Conservation (phyloP, 2,888 invertebrate species). For the Piscicola geometra region DNA sequence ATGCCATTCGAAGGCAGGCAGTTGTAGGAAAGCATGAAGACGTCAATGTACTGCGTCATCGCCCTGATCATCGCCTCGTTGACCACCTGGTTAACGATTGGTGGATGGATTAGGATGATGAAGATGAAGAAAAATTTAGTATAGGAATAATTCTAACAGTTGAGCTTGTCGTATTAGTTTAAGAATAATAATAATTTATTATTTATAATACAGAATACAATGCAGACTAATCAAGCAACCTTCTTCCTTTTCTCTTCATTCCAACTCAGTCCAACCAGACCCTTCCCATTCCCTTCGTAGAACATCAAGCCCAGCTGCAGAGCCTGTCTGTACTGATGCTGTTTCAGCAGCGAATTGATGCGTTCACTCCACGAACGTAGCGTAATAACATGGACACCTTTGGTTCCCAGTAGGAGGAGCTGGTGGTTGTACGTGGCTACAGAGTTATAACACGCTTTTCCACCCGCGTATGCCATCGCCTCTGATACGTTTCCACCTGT, state of each 20-base stretch:
- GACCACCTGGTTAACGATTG: slow-evolving; percentile 2
- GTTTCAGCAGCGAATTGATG: slow-evolving; percentile 58
- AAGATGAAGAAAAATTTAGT: not conserved
- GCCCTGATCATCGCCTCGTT: slow-evolving; percentile 50
- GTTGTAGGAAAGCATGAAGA: slow-evolving; percentile 48
- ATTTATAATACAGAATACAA: too few relatives aligned
- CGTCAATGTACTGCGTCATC: slow-evolving; percentile 54
- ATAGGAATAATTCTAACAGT: not conserved
- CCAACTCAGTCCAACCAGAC: slow-evolving; percentile 57
- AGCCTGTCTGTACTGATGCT: slow-evolving; percentile 62
- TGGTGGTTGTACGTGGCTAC: slow-evolving; percentile 67
- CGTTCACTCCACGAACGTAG: slow-evolving; percentile 59
- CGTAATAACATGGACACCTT: slow-evolving; percentile 62
- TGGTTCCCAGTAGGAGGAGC: slow-evolving; percentile 67
- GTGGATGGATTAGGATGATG: not conserved
- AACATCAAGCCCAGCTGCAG: slow-evolving; percentile 63
- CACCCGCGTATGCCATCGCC: slow-evolving; percentile 72
- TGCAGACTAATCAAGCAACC: too few relatives aligned
- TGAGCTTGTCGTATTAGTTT: too few relatives aligned
- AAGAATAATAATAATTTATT: too few relatives aligned
- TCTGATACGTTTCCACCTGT: slow-evolving; percentile 88
- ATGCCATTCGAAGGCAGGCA: slow-evolving; percentile 51
- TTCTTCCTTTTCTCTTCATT: slow-evolving; percentile 45
- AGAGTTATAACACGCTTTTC: slow-evolving; percentile 72
- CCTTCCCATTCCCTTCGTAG: slow-evolving; percentile 64